Evolutionary conservation across 2,888 invertebrate genomes (phyloP).

Genomic region (Thalpophila matura): DNA sequence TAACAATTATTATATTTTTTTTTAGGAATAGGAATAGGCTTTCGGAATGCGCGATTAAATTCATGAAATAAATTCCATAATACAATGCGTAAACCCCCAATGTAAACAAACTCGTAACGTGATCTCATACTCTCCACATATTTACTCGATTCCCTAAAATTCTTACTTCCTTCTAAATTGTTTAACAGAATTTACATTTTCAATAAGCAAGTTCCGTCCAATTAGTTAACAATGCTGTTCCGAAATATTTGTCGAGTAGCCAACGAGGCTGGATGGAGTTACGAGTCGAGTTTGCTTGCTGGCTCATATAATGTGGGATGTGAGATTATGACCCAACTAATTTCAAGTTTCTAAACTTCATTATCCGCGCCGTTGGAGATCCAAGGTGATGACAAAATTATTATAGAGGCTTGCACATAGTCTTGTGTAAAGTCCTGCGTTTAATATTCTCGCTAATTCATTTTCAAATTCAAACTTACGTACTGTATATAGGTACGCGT

Average conservation of each 20-base stretch:
- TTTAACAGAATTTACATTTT: conserved; percentile 58
- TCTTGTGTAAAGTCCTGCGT: conserved; percentile 43
- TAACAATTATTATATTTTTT: too few relatives aligned
- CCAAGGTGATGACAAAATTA: conserved; percentile 82
- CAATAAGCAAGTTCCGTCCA: conserved; percentile 61
- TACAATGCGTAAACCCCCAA: conserved; percentile 1
- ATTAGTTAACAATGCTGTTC: conserved; percentile 66
- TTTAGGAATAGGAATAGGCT: too few relatives aligned
- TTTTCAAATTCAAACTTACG: too few relatives aligned
- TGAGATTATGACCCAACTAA: conserved; percentile 84
- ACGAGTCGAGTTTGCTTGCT: conserved; percentile 65
- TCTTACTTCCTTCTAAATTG: conserved; percentile 47
- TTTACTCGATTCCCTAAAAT: conserved; percentile 36
- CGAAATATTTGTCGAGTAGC: conserved; percentile 60
- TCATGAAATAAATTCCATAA: conserved; percentile 10
- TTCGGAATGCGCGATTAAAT: conserved; percentile 9
- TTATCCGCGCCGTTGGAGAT: conserved; percentile 85
- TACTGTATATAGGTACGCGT: too few relatives aligned
- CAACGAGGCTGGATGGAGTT: conserved; percentile 56
- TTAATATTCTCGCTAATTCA: conserved; percentile 41
- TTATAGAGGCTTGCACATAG: conserved; percentile 70
- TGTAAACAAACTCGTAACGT: conserved; percentile 30
- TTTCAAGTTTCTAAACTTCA: conserved; percentile 87
- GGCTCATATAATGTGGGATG: conserved; percentile 74
- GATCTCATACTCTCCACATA: conserved; percentile 26